phyloP scores from a whole-genome alignment of 2,888 invertebrate species.

The Orthosia incerta region DNA sequence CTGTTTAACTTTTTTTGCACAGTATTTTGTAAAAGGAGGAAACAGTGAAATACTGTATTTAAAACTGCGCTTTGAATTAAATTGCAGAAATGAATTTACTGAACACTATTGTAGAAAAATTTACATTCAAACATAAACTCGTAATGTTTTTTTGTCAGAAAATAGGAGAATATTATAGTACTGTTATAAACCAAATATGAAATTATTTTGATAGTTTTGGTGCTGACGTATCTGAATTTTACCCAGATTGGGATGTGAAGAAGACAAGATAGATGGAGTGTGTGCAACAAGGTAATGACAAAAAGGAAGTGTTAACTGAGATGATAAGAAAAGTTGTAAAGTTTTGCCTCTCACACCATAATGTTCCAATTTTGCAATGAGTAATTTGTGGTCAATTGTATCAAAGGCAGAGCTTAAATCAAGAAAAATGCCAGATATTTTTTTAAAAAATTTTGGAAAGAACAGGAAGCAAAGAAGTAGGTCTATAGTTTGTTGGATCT shows the following conservation, averaged over 20 bases:
- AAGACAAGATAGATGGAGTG: not conserved
- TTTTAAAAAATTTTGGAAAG: too few species aligned
- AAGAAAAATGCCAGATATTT: too few species aligned
- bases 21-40: constrained; percentile 20
- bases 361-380: too few species aligned
- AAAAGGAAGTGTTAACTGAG: too few species aligned
- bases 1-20: constrained; percentile 42
- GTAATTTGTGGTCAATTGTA: too few species aligned
- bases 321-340: too few species aligned
- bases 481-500: too few species aligned
- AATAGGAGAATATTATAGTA: not conserved
- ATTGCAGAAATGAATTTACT: constrained; percentile 20
- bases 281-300: not conserved
- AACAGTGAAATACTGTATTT: constrained; percentile 36
- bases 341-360: too few species aligned
- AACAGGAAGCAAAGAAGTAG: too few species aligned
- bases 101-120: not conserved
- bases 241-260: too few species aligned
- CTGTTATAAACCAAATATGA: not conserved
- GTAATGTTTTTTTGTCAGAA: not conserved
- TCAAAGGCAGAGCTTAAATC: too few species aligned
- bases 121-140: not conserved
- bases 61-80: constrained; percentile 40
- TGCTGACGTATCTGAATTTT: not conserved
- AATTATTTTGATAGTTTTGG: not conserved